Evolutionary conservation across 2,888 invertebrate species (phyloP), one percentile per base, ranked within the genome.

Genomic region (Abrostola tripartita): DNA sequence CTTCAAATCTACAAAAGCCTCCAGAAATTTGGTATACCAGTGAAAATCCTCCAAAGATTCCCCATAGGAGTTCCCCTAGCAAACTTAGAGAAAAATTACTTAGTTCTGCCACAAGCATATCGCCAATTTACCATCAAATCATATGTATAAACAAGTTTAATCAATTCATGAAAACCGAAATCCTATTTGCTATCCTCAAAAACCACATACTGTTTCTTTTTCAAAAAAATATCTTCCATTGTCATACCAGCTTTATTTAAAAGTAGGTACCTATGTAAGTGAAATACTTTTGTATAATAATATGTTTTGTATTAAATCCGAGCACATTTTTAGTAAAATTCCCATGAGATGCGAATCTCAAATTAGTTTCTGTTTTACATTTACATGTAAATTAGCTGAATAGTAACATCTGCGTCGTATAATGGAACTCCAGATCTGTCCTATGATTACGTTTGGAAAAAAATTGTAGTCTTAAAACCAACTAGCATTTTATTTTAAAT

Each of bases 311-410:
- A 37, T n/a, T 12, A 50, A 61, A 42, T 38, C 37, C 35, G 37
- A 9, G 37, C 41, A 40, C 5, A 37, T 56, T 52, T 64, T 56
- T 51, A 8, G 42, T 24, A 50, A 10, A 47, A 61, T 56, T 65
- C 74, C 59, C 55, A 35, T 50, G 62, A 64, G 74, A 44, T 68
- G 59, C 50, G 49, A 61, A 59, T 62, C 60, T 51, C 52, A 82
- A 82, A 84, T 84, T 82, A 81, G 76, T 79, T 83, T 81, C 73
- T 64, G 65, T 53, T 77, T 76, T 74, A 78, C 73, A 85, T 81
- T 81, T 76, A 79, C 71, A 83, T 81, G 79, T 73, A 82, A 80
- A 82, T 83, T 72, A 54, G 42, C 67, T 80, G 56, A 72, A 73
- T 74, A 69, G 70, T 68, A 72, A 71, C 65, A 72, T 70, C 69